Conservation (phyloP, 2,888 invertebrate species). For the Apoda limacodes region DNA sequence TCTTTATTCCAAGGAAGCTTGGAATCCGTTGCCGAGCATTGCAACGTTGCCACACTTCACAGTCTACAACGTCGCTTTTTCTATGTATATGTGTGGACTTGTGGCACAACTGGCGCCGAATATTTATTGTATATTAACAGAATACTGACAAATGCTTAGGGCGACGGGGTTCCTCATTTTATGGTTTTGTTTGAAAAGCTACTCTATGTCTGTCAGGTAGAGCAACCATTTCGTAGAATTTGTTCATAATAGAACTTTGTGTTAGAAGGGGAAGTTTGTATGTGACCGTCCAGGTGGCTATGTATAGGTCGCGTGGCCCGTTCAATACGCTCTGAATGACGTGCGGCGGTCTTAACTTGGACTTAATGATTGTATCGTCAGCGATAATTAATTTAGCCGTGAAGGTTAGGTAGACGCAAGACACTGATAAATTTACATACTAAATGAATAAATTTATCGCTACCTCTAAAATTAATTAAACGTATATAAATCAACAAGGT, state of each 20-base stretch:
- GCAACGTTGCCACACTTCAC: slow-evolving; percentile 64
- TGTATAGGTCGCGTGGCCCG: slow-evolving; percentile 57
- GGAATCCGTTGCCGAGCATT: slow-evolving; percentile 48
- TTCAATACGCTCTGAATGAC: slow-evolving; percentile 47
- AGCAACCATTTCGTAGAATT: slow-evolving; percentile 33
- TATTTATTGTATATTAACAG: slow-evolving; percentile 70
- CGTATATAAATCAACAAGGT: too few relatives aligned
- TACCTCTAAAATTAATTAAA: too few relatives aligned
- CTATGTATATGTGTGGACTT: slow-evolving; percentile 65
- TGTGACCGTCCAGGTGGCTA: slow-evolving; percentile 68
- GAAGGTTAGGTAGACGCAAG: too few relatives aligned
- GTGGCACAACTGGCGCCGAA: slow-evolving; percentile 68
- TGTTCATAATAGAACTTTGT: slow-evolving; percentile 28
- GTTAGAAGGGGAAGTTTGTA: slow-evolving; percentile 45
- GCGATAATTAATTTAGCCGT: slow-evolving; percentile 41
- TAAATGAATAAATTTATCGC: too few relatives aligned
- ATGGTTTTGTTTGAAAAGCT: slow-evolving; percentile 24
- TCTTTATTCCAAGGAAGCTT: slow-evolving; percentile 46
- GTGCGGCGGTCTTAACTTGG: slow-evolving; percentile 43
- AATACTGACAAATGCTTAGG: slow-evolving; percentile 56
- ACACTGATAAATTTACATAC: too few relatives aligned
- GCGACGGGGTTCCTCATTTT: slow-evolving; percentile 52
- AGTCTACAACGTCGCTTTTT: slow-evolving; percentile 47
- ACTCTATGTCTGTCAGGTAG: slow-evolving; percentile 32
- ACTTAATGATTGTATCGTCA: slow-evolving; percentile 33